Base-by-base conservation (phyloP, 2,888 invertebrate species). In the Macrosiphum euphorbiae region DNA sequence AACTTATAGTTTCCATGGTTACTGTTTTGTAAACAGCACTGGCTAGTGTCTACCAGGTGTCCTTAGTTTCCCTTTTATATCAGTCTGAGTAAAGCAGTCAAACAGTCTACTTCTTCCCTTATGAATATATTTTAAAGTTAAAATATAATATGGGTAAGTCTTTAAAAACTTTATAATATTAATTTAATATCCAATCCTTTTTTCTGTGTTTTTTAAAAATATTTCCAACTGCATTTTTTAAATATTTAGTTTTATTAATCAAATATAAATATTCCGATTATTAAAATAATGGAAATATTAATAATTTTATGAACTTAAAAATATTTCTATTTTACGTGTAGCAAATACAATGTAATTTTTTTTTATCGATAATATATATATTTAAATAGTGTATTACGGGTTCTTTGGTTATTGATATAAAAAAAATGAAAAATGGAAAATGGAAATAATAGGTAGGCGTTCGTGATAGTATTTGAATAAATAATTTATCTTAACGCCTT, bases 81-180 rank as follows among this genome's bases (percentile, higher is more conserved):
- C 94, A 94, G 90, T 94, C 55, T 16, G 61, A 94, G 90, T 67
- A 67, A 90, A 28, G 86, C 94, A 86, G 94, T 86, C 86, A 24
- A 90, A 94, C 90, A 50, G 94, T 94, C 86, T 86, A 94, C 94
- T 86, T 87, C 85, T 61, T 55, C 41, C 35, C 50, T 94, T 52
- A 61, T 86, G 41, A 90, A 87, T 61, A 58, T 88, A 52, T 86
- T 88, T 84, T 58, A 35, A 44, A 93, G 88, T 41, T 90, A n/a
- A 89, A 87, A 50, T 44, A 86, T 86, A 94, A 90, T 61, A 94
- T 94, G 94, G 94, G 94, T 94, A 90, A 94, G 94, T 94, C 11
- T 92, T 84, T 88, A 13, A 85, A 55, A 20, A 85, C 3, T 85
- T 84, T 20, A 24, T 13, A 13, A 11, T 55, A 24, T 2, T 55